These are phyloP conservation scores for Callinectes sapidus DNA, from an alignment of 2,888 invertebrate genomes.

Conservation along the genomic window DNA sequence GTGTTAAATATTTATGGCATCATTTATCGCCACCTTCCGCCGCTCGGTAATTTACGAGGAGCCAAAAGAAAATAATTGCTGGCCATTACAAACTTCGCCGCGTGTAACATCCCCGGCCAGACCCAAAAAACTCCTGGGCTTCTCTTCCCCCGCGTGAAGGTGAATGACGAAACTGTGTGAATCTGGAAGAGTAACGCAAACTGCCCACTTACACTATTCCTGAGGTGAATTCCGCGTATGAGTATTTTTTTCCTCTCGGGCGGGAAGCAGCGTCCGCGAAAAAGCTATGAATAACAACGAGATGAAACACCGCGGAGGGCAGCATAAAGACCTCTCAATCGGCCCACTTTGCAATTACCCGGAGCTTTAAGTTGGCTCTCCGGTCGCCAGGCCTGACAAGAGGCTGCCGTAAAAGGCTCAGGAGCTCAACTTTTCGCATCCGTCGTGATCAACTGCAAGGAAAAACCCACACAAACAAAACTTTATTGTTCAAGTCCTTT, in stretches of 20 bases:
- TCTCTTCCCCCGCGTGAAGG: background rate
- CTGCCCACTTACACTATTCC: conserved; percentile 1
- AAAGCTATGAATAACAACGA: conserved; percentile 56
- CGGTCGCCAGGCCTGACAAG: background rate
- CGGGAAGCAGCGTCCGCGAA: conserved; percentile 21
- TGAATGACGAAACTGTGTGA: conserved; percentile 21
- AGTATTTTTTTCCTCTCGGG: background rate
- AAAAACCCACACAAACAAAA: conserved; percentile 63
- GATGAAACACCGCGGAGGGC: conserved; percentile 38
- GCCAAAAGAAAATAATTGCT: conserved; percentile 42
- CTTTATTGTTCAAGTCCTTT: conserved; percentile 48
- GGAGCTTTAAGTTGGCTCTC: conserved; percentile 36
- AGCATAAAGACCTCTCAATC: conserved; percentile 43
- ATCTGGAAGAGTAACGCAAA: conserved; percentile 26
- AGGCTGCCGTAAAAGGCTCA: conserved; percentile 26
- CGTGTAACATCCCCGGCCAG: background rate
- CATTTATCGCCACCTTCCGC: conserved; percentile 17
- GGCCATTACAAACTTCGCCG: conserved; percentile 44
- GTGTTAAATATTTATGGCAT: conserved; percentile 51
- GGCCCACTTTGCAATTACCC: conserved; percentile 50
- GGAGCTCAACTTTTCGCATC: conserved; percentile 58
- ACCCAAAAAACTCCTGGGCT: background rate
- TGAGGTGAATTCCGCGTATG: conserved; percentile 18
- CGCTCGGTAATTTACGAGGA: background rate
- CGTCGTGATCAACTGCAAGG: conserved; percentile 54